Base-by-base conservation (phyloP, 2,797 vertebrate genomes). In the Gila robusta region DNA sequence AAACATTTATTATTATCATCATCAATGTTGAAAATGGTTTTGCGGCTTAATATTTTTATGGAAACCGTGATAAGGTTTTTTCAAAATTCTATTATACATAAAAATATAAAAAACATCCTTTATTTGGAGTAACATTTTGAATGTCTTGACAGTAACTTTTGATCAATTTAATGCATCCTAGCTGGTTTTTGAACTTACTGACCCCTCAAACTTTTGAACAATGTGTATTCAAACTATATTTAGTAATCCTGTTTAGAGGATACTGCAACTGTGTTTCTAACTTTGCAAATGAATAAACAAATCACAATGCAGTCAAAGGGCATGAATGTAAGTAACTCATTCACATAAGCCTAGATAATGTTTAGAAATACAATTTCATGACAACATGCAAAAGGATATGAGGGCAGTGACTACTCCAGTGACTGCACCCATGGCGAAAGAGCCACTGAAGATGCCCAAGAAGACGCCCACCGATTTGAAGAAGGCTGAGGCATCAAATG, bases 391-490 rank as follows among this genome's bases (percentile, higher is more conserved):
- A 93, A 96, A 98, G 97, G 98, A 99, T 99, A 99, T 99, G 89
- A 99, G 95, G 90, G 98, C 98, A 6, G 98, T 99, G 91, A 98
- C 96, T 17, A 99, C 97, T 4, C 98, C 98, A 0, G 96, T 99
- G 91, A 95, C 97, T 3, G 98, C 97, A 49, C 98, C 98, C 98
- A 99, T 99, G 86, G 97, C 94, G 79, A 99, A 99, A 81, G 98
- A 99, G 10, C 98, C 98, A 52, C 98, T 99, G 93, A 99, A 99
- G 91, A 99, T 99, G 41, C 98, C 98, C 89, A 99, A 93, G 88
- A 99, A 99, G 89, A 99, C 94, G 7, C 98, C 98, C 49, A 99
- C 97, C 0, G 97, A 99, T 92, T 99, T 99, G 94, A 99, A 99
- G 91, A 99, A 99, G 0, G 98, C 98, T 0, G 97, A 93, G n/a